Evolutionary conservation across 2,888 invertebrate species (phyloP).

Genomic region (Drosophila bunnanda): DNA sequence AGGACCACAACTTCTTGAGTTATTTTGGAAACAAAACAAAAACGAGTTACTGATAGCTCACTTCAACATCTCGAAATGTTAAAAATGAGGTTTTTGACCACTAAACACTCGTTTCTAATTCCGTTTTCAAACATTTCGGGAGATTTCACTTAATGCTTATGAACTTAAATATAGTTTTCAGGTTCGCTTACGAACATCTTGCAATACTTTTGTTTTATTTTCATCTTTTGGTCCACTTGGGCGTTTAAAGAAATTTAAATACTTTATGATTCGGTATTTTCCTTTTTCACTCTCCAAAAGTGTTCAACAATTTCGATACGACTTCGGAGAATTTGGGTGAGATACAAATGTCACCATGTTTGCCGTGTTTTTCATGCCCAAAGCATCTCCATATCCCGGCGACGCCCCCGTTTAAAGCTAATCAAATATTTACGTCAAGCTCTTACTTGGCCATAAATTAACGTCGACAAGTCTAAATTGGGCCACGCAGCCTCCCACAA

Average conservation of each 20-base stretch:
- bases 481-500: slow-evolving; percentile 48
- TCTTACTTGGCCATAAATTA: slow-evolving; percentile 66
- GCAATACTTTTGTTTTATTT: background rate
- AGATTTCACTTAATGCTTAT: background rate
- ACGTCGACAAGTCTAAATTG: slow-evolving; percentile 66
- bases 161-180: background rate
- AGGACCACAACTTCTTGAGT: too few relatives aligned
- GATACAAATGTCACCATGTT: slow-evolving; percentile 35
- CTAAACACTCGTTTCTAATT: background rate
- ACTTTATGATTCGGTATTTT: background rate
- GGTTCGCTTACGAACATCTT: background rate
- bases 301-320: background rate
- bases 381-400: slow-evolving; percentile 32
- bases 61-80: too few relatives aligned
- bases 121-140: background rate
- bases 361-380: slow-evolving; percentile 1
- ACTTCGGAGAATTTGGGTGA: slow-evolving; percentile 1
- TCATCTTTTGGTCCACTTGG: background rate
- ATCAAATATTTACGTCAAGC: slow-evolving; percentile 69
- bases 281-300: background rate
- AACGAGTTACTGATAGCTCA: too few relatives aligned
- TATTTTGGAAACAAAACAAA: too few relatives aligned
- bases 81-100: too few relatives aligned
- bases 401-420: slow-evolving; percentile 52
- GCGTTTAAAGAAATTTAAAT: background rate